A percentile compares a stretch with the other conserved stretches of the same genome.
phyloP scores from a whole-genome alignment of 92 coral and sea anemone species.

The Isaurus tuberculatus region DNA sequence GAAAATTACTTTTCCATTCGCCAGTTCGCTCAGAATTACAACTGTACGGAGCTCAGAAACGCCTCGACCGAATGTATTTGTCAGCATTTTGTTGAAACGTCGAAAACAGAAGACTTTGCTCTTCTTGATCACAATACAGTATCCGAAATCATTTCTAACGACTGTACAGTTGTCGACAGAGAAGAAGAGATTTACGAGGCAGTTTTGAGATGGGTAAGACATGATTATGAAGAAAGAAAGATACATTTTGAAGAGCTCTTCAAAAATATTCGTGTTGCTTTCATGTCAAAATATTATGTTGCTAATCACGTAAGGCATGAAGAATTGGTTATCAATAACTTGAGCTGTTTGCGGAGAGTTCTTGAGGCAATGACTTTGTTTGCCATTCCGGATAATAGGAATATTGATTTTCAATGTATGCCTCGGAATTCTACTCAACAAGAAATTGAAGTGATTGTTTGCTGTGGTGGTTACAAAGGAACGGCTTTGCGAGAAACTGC shows the following conservation, averaged over 20 bases:
- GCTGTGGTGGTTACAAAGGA: conserved; percentile 44
- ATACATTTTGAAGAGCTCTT: conserved; percentile 68
- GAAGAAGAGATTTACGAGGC: conserved; percentile 83
- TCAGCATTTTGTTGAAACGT: conserved; percentile 61
- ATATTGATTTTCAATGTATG: neutral
- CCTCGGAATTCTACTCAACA: conserved; percentile 31
- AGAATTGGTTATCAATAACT: conserved; percentile 57
- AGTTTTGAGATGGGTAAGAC: conserved; percentile 74
- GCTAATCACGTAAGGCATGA: conserved; percentile 59
- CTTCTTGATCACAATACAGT: conserved; percentile 48
- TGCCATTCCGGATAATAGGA: conserved; percentile 36
- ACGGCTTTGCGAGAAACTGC: conserved; percentile 41
- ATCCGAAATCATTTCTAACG: conserved; percentile 60
- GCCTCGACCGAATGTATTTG: conserved; percentile 56
- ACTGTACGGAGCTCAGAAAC: conserved; percentile 56
- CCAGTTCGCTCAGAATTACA: conserved; percentile 58
- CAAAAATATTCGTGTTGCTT: conserved; percentile 63
- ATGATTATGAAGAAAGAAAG: conserved; percentile 62
- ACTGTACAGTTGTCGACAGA: conserved; percentile 55
- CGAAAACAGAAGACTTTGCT: conserved; percentile 58
- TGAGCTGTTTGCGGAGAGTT: conserved; percentile 61
- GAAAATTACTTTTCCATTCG: conserved; percentile 63
- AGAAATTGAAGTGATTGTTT: conserved; percentile 37
- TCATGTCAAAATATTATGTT: conserved; percentile 69
- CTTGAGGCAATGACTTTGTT: conserved; percentile 54